Percentiles rank a stretch among this genome's conserved stretches.
Conservation (phyloP, 2,888 invertebrate species). For the Sphaerolaimus hirsutus region DNA sequence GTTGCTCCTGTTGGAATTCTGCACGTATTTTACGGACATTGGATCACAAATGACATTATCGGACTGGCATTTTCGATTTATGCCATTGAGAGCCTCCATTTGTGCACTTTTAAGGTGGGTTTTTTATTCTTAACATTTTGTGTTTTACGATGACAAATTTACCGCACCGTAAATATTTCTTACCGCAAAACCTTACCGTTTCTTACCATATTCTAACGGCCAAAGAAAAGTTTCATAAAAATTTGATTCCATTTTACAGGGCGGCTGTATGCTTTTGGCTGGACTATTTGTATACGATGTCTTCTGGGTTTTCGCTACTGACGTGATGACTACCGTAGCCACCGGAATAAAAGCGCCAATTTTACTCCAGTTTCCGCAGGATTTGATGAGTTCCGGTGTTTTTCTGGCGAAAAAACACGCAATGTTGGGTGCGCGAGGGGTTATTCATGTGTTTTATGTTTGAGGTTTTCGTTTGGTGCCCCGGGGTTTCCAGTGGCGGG, state of each 20-base stretch:
- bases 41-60: constrained; percentile 96
- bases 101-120: constrained; percentile 47
- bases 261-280: constrained; percentile 70
- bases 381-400: constrained; percentile 70
- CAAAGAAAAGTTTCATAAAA: no score
- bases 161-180: no score
- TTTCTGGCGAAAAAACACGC: constrained; percentile 77
- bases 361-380: constrained; percentile 88
- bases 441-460: neutral
- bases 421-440: constrained; percentile 51
- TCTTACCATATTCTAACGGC: no score
- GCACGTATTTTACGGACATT: constrained; percentile 85
- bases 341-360: constrained; percentile 97
- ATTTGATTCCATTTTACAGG: constrained; percentile 30
- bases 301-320: constrained; percentile 99
- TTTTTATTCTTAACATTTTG: neutral
- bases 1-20: constrained; percentile 64
- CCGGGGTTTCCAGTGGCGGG: no score
- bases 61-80: constrained; percentile 92
- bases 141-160: neutral
- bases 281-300: constrained; percentile 94
- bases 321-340: constrained; percentile 97
- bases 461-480: no score
- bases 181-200: no score
- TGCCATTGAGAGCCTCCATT: constrained; percentile 79